Percentiles rank a stretch among this genome's conserved stretches.
Evolutionary conservation across 2,888 invertebrate genomes (phyloP).

Genomic region (Sminthurides aquaticus): DNA sequence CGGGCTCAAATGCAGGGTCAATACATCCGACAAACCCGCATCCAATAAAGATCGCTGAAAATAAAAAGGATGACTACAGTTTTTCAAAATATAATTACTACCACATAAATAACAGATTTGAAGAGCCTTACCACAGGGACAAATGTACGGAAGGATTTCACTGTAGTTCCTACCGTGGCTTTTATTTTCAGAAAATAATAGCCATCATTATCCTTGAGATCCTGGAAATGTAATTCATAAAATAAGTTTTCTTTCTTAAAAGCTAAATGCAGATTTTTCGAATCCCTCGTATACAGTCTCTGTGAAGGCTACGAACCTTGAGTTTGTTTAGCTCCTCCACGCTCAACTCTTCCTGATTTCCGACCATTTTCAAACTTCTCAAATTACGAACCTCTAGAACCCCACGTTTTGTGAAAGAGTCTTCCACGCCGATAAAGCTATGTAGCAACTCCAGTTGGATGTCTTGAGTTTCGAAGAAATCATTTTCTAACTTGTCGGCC

Average conservation of each 20-base stretch:
- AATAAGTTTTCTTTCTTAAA: neutral
- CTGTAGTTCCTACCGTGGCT: conserved; percentile 62
- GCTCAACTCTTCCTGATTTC: conserved; percentile 35
- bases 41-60: conserved; percentile 64
- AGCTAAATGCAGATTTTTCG: neutral
- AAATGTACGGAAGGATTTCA: conserved; percentile 65
- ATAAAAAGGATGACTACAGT: conserved; percentile 33
- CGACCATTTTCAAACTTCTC: conserved; percentile 34
- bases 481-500: conserved; percentile 37
- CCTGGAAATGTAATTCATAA: conserved; percentile 47
- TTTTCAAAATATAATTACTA: conserved; percentile 17
- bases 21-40: conserved; percentile 66
- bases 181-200: conserved; percentile 67
- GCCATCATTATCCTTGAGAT: conserved; percentile 59
- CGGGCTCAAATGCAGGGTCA: conserved; percentile 72
- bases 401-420: conserved; percentile 30
- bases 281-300: neutral
- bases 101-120: neutral
- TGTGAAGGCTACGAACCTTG: conserved; percentile 19
- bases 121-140: conserved; percentile 61
- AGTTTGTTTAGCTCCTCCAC: conserved; percentile 27
- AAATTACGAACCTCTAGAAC: conserved; percentile 34
- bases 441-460: conserved; percentile 32
- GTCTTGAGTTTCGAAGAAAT: conserved; percentile 40
- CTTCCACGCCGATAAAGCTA: conserved; percentile 27